Evolutionary conservation across 1,140 invertebrate genomes (phyloP), one percentile per base, ranked within the genome.

Genomic region (Antheraea mylitta): DNA sequence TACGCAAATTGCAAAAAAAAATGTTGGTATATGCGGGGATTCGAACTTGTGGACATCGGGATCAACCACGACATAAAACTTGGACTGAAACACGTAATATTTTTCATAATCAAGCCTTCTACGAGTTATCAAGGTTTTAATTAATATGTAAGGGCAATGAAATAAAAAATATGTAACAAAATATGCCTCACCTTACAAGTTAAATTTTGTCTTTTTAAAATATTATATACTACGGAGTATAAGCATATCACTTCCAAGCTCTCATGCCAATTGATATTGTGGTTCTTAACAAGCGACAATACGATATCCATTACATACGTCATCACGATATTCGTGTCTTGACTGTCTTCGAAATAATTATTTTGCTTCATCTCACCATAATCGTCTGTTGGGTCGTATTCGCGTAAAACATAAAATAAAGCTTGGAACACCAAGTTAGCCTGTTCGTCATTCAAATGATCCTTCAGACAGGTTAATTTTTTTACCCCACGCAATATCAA

Each of bases 211-310:
- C 93, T 92, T 75, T 93, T 93, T 37, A 94, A 83, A 67, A 95
- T 93, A 74, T 92, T 91, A 66, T 91, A 91, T 0, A 93, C 93
- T 58, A 94, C 86, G 6, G 86, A 91, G 63, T 94, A 89, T 30
- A 95, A 81, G 71, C 94, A 95, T 53, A 95, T 91, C 2, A 95
- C 94, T 91, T 96, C 95, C 8, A 96, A 89, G 75, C 94, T 95
- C 75, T 96, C 96, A 62, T 94, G 93, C 96, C 96, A 97, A 8
- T 95, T 95, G 4, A 96, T 94, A 70, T 95, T 94, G 58, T 95
- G 96, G 37, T 95, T 94, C 65, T 95, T 94, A 0, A 96, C 95
- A 19, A 96, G 85, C 0, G 92, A 90, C 8, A 94, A 89, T 11
- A 96, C 81, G 0, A 93, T 94, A 69, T 96, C 94, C 18, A 96